Conservation (phyloP, 2,797 vertebrate genomes). For the Tokudaia muenninki region DNA sequence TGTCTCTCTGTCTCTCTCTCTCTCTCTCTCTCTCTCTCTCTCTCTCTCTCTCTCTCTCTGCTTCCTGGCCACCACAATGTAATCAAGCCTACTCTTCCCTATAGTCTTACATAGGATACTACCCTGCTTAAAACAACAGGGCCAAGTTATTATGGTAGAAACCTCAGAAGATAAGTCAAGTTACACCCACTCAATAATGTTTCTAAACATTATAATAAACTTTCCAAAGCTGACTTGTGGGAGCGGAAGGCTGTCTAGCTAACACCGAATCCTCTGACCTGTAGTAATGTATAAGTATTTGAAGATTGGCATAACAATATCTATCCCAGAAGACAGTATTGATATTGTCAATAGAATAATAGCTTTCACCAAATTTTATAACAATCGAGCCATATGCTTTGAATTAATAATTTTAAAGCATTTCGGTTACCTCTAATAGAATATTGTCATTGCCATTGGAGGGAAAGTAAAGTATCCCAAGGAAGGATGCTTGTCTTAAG, state of each 20-base stretch:
- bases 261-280: background rate
- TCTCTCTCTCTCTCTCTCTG: background rate
- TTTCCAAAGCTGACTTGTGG: background rate
- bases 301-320: background rate
- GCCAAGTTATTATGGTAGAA: background rate
- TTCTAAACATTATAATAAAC: background rate
- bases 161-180: background rate
- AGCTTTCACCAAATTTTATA: background rate
- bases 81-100: background rate
- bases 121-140: background rate
- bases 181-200: background rate
- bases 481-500: background rate
- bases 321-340: background rate
- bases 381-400: background rate
- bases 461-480: background rate
- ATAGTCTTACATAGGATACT: background rate
- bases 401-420: constrained; percentile 2
- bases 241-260: background rate
- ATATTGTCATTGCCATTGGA: background rate
- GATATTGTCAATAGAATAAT: background rate
- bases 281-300: background rate
- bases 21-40: background rate
- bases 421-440: background rate
- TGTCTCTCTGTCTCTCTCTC: too few relatives aligned
- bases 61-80: background rate